Base-by-base conservation (phyloP, 64 coral and sea anemone species). In the Astreopora myriophthalma region DNA sequence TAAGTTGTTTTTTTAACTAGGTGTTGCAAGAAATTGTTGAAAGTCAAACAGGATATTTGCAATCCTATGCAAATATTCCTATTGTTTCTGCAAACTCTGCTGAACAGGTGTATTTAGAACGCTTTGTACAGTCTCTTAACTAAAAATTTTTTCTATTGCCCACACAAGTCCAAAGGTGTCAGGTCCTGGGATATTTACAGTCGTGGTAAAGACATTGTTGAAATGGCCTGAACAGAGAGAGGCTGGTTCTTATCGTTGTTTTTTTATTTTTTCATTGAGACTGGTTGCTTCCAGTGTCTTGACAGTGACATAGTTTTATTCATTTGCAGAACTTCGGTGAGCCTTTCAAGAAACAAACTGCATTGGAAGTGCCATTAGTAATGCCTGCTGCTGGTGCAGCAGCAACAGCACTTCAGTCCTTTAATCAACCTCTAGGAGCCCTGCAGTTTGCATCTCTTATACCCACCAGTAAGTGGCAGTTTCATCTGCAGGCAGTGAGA, bases 321-420 rank as follows among this genome's bases (percentile, higher is more conserved):
- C 38, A 6, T 87, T 65, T 25, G 23, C 73, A 96, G 94, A 73
- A 76, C n/a, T 71, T 92, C 86, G 90, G 94, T 35, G 95, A 97
- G 69, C 95, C 95, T 34, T 94, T 93, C 29, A 93, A 92, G 71
- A 97, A 97, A 68, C 91, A 97, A 79, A 71, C 94, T 23, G 74
- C 94, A 22, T 42, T 97, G 82, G 95, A 97, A 23, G 62, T 97
- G 1, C 95, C 95, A 4, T 61, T 94, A 17, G 26, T 97, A 5
- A 36, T 94, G 70, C 81, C 94, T 23, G 86, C 83, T 0, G 86
- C 85, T 13, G 90, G 90, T 0, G 80, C 85, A 14, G 52, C 80
- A 11, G n/a, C n/a, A 33, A 12, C 95, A 79, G 72, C 91, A 8
- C 23, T 79, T 80, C 64, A 62, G 34, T 83, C 79, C 57, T 83